These are phyloP conservation scores for rat (Rattus norvegicus) DNA, from an alignment of 2,113 vertebrate genomes.

Conservation along the genomic window GRCr8 NC_086036.1:53259001-53259500, in stretches of 20 bases:
- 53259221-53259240: background rate
- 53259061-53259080: background rate
- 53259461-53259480: background rate
- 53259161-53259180: background rate
- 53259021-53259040: background rate
- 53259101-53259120: slow-evolving; percentile 7
- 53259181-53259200: background rate
- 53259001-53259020: background rate
- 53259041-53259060: background rate
- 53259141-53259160: slow-evolving; percentile 3
- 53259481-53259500: background rate
- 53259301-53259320: slow-evolving; percentile 62
- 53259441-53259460: background rate
- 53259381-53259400: slow-evolving; percentile 68
- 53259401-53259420: slow-evolving; percentile 37
- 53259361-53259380: background rate
- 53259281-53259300: slow-evolving; percentile 59
- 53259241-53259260: slow-evolving; percentile 14
- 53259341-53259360: background rate
- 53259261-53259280: slow-evolving; percentile 75
- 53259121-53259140: slow-evolving; percentile 14
- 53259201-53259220: slow-evolving; percentile 2
- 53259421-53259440: slow-evolving; percentile 13
- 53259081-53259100: slow-evolving; percentile 41
- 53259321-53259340: slow-evolving; percentile 42